Evolutionary conservation across 2,888 invertebrate genomes (phyloP), one percentile per base, ranked within the genome.

Genomic region (Cheilosia pagana): DNA sequence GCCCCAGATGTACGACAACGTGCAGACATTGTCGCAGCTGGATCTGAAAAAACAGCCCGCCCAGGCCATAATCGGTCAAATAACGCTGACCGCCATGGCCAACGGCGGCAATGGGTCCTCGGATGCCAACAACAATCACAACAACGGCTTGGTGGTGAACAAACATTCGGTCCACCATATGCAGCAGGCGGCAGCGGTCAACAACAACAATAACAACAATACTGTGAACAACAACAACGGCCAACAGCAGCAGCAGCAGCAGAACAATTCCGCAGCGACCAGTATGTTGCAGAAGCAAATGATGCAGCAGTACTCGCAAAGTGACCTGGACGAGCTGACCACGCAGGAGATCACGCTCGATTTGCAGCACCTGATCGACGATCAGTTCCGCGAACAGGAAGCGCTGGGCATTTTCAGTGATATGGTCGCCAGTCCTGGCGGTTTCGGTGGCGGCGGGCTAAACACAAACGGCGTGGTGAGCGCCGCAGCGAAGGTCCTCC

Each of bases 281-380:
- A 94, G 90, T 92, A 93, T 91, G 93, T 92, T 91, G 93, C 94
- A 89, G 92, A 93, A 88, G 92, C 93, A 87, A 92, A 94, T 96
- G 89, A 93, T 95, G 88, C 94, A 96, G 79, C 94, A 95, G 87
- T 96, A 95, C 92, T 95, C 95, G 83, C 96, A 96, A 78, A 95
- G 95, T 82, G 97, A 98, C 90, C 93, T 98, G 85, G 96, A 96
- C 90, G 98, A 98, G 91, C 94, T 98, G 89, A 97, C 97, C 91
- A 96, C 96, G 77, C 97, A 97, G 88, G 98, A 98, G 92, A 97
- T 98, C 91, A 97, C 97, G 87, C 93, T 98, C 90, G 98, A 98
- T 90, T 93, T 98, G 87, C 97, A 98, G 90, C 96, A 97, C 92
- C 94, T 98, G 89, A 98, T 98, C 90, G 97, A 98, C 92, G 98